A percentile compares a stretch with the other conserved stretches of the same genome.
phyloP scores from a whole-genome alignment of 2,113 vertebrate genomes.

The Mesembrinibis cayennensis region DNA sequence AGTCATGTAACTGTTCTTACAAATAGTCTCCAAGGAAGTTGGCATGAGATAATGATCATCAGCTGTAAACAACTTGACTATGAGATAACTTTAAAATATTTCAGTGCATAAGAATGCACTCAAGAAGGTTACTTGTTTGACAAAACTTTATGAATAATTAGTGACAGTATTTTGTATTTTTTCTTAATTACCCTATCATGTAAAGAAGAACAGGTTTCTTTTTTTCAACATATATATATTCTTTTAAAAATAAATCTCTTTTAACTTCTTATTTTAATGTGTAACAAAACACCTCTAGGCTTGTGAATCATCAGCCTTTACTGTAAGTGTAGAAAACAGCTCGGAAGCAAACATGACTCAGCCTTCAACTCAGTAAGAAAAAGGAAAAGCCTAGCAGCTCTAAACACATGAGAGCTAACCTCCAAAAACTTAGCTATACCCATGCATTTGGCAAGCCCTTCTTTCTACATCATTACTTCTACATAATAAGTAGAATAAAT shows the following conservation, averaged over 20 bases:
- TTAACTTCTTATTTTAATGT: not conserved
- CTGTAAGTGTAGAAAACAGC: not conserved
- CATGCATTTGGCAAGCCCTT: not conserved
- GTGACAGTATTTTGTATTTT: not conserved
- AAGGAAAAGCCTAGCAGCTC: not conserved
- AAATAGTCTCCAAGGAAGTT: not conserved
- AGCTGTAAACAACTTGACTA: not conserved
- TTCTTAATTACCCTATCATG: not conserved
- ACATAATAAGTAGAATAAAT: not conserved
- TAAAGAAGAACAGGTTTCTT: not conserved
- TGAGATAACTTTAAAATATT: not conserved
- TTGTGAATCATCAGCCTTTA: not conserved
- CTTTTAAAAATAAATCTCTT: not conserved
- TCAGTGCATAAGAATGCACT: not conserved
- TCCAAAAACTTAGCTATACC: not conserved
- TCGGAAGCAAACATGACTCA: not conserved
- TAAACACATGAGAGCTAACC: accelerated
- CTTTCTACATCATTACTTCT: not conserved
- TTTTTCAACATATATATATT: not conserved
- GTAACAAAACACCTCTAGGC: not conserved
- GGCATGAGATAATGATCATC: not conserved
- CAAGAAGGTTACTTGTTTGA: not conserved
- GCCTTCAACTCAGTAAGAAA: not conserved
- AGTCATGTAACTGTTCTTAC: not conserved
- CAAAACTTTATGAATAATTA: not conserved